Base-by-base conservation (phyloP, 2,113 vertebrate species). In the Crotalus viridis region DNA sequence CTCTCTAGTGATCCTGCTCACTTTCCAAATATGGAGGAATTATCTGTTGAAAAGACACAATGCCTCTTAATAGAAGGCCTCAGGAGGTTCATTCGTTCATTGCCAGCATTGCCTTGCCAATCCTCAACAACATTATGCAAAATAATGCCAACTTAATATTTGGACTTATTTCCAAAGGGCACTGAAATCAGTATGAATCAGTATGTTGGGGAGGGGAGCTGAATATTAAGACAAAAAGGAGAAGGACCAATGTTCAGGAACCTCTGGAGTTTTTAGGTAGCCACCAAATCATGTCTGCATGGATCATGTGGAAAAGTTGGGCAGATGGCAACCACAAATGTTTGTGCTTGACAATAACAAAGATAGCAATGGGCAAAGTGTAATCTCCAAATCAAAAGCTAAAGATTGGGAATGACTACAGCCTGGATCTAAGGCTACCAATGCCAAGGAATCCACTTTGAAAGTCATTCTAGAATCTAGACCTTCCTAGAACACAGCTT, bases 21-120 rank as follows among this genome's bases (percentile, higher is more conserved):
- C 56, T 93, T 93, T 93, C 81, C 92, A 90, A 93, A 93, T 86
- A 90, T 90, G 92, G 74, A 93, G 10, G 81, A 90, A 90, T 93
- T 90, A 90, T 93, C 81, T 86, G n/a, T 57, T 89, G 74, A 4
- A 13, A 61, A 91, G 0, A 48, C 10, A 61, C 10, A 69, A 33
- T n/a, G 19, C 28, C 12, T 3, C 57, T 55, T 85, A 90, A 17
- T 87, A 28, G 5, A 85, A n/a, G 17, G 39, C 61, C 81, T 89
- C 9, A 1, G 74, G 86, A 33, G 88, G 56, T 48, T 59, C 59
- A 3, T 51, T 61, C 3, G 0, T 21, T 26, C 55, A 52, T 56
- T 54, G 55, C 51, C 46, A 87, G 81, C 85, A 91, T 85, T 4
- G 48, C 10, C 61, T 57, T 88, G 54, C 90, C 85, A 51, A 6